Evolutionary conservation across 1,140 invertebrate genomes (phyloP).

Genomic region (Drosophila kohkoa): DNA sequence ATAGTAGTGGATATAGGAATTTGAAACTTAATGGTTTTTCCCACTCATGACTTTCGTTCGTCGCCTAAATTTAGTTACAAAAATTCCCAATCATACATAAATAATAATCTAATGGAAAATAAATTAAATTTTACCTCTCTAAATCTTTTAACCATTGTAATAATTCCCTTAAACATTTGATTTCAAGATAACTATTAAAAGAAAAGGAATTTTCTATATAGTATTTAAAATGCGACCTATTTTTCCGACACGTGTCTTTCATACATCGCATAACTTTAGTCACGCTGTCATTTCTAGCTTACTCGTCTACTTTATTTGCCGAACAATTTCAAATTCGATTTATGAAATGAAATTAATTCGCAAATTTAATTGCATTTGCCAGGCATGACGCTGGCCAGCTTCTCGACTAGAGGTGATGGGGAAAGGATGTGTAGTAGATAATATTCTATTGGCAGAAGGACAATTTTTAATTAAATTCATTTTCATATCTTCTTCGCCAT

Average conservation of each 20-base stretch:
- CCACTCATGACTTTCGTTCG: too few species aligned
- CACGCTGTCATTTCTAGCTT: conserved; percentile 16
- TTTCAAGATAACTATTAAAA: too few species aligned
- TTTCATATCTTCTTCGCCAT: conserved; percentile 34
- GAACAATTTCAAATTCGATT: conserved; percentile 46
- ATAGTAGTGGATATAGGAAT: too few species aligned
- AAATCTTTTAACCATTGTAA: too few species aligned
- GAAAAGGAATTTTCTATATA: too few species aligned
- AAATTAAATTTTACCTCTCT: too few species aligned
- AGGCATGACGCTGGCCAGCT: conserved; percentile 4
- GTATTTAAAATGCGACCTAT: too few species aligned
- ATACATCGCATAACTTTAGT: background rate
- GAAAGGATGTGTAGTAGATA: background rate
- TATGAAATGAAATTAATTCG: conserved; percentile 50
- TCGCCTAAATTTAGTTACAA: too few species aligned
- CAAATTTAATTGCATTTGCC: conserved; percentile 51
- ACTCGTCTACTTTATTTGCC: conserved; percentile 10
- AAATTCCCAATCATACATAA: too few species aligned
- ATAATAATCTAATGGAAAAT: too few species aligned
- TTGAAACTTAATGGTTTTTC: too few species aligned
- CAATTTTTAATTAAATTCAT: conserved; percentile 76
- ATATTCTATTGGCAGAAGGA: conserved; percentile 27
- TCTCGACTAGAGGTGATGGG: background rate
- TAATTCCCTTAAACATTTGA: too few species aligned
- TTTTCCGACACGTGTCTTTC: background rate